A percentile compares a stretch with the other conserved stretches of the same genome.
phyloP scores from a whole-genome alignment of 2,113 vertebrate species.

The Sceloporus tristichus region DNA sequence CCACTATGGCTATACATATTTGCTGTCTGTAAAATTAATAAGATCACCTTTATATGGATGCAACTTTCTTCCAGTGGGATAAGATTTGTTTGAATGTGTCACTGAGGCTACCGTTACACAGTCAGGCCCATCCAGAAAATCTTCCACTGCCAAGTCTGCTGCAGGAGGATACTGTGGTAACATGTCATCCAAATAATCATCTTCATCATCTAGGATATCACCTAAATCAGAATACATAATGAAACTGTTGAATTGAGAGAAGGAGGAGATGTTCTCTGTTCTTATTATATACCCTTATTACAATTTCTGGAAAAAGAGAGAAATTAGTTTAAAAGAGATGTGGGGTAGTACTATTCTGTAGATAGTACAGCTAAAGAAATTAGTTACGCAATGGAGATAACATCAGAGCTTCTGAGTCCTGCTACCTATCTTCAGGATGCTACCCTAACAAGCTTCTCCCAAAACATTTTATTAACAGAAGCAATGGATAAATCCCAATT shows the following conservation, averaged over 20 bases:
- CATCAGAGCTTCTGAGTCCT: background rate
- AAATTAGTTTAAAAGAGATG: background rate
- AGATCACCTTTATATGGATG: conserved; percentile 74
- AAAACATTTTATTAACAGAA: background rate
- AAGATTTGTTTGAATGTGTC: conserved; percentile 54
- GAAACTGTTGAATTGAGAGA: too few species aligned
- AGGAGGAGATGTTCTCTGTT: conserved; percentile 8
- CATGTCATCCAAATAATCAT: conserved; percentile 77
- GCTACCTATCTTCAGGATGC: background rate
- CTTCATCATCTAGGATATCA: conserved; percentile 82
- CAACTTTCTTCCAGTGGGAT: conserved; percentile 55
- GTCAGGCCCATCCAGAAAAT: conserved; percentile 32
- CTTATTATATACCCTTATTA: background rate
- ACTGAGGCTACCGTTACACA: fast-evolving
- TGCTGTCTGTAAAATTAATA: background rate
- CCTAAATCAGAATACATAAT: conserved; percentile 68
- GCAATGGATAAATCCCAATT: background rate
- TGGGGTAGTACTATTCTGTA: background rate
- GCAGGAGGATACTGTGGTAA: conserved; percentile 60
- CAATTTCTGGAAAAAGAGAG: background rate
- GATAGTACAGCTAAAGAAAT: background rate
- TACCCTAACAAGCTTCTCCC: background rate
- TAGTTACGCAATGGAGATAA: background rate
- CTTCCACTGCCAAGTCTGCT: conserved; percentile 64
- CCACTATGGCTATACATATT: background rate